Conservation (phyloP, 2,888 invertebrate genomes). For the Drosophila mulleri region DNA sequence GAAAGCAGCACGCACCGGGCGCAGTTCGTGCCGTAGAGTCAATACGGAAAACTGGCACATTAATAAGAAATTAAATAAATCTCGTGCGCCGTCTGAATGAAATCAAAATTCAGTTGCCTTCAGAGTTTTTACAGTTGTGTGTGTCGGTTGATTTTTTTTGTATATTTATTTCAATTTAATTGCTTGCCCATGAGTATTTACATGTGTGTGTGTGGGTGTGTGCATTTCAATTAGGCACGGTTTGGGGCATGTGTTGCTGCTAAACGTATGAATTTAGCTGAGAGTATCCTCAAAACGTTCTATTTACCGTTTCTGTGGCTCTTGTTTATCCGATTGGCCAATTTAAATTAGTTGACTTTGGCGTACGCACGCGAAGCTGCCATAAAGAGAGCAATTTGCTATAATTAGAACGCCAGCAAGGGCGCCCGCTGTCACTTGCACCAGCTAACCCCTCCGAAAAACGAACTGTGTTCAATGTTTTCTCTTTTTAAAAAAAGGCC, state of each 20-base stretch:
- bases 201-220: conserved; percentile 4
- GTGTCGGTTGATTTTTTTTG: conserved; percentile 24
- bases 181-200: conserved; percentile 6
- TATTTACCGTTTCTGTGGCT: conserved; percentile 7
- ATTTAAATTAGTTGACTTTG: conserved; percentile 12
- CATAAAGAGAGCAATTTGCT: conserved; percentile 30
- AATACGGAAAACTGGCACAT: not conserved
- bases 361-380: conserved; percentile 34
- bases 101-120: conserved; percentile 40
- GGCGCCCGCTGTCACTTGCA: not conserved
- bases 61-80: conserved; percentile 26
- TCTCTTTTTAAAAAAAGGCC: conserved; percentile 11
- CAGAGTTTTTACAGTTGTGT: conserved; percentile 23
- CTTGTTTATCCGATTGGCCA: conserved; percentile 11
- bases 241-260: conserved; percentile 13
- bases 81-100: conserved; percentile 37
- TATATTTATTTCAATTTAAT: conserved; percentile 39
- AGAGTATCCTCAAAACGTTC: conserved; percentile 12
- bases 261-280: conserved; percentile 19
- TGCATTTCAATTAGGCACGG: conserved; percentile 10
- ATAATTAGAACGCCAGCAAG: conserved; percentile 28
- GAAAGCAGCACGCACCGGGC: conserved; percentile 48
- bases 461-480: not conserved
- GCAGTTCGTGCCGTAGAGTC: conserved; percentile 25
- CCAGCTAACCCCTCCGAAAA: conserved; percentile 6